These are phyloP conservation scores for Rhizomys pruinosus DNA, from an alignment of 2,113 vertebrate genomes.

Conservation along the genomic window DNA sequence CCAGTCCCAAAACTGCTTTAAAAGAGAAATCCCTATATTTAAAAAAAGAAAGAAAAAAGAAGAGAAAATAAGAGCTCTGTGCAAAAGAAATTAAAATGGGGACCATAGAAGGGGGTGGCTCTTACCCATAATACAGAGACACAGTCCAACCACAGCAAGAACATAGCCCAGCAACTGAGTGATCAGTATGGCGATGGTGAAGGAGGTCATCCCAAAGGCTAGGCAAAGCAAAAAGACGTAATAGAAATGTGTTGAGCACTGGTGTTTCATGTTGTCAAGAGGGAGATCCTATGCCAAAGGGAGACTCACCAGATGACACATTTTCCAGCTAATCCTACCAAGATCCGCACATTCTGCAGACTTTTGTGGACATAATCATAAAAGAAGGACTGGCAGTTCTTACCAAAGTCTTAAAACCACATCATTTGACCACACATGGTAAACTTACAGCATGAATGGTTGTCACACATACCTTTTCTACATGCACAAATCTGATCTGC, in stretches of 20 bases:
- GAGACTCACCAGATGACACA: not conserved
- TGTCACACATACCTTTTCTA: not conserved
- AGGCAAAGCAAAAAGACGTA: conserved; percentile 20
- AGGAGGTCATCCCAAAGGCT: conserved; percentile 79
- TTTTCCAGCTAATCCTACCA: not conserved
- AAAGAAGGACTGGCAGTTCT: not conserved
- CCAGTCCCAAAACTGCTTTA: not conserved
- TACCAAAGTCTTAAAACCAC: not conserved
- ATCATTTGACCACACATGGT: not conserved
- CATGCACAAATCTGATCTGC: not conserved
- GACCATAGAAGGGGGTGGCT: not conserved
- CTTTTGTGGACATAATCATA: not conserved
- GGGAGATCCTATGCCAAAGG: not conserved
- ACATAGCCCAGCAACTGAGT: conserved; percentile 84
- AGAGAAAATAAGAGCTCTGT: not conserved
- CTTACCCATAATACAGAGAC: conserved; percentile 85
- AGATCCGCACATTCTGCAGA: not conserved
- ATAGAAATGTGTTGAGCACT: not conserved
- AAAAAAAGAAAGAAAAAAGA: not conserved
- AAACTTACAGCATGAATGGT: not conserved
- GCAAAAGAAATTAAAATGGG: not conserved
- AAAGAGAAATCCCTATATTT: not conserved
- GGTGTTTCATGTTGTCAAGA: not conserved
- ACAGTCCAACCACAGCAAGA: conserved; percentile 84
- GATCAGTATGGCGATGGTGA: conserved; percentile 77